Evolutionary conservation across 2,888 invertebrate genomes (phyloP).

Genomic region (Acrobasis suavella): DNA sequence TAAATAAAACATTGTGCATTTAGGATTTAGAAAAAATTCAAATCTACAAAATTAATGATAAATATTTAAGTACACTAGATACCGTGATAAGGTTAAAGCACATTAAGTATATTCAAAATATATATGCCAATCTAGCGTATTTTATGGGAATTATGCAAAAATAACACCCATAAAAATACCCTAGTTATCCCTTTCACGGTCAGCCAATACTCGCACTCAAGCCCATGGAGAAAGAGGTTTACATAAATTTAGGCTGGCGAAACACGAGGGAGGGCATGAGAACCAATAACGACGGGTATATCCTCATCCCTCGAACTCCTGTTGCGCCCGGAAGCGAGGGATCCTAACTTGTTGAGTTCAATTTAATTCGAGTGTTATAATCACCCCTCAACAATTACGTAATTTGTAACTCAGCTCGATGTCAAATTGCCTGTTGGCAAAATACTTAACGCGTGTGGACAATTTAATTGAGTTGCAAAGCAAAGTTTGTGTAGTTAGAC

Average conservation of each 20-base stretch:
- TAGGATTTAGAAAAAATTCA: too few species aligned
- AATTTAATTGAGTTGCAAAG: constrained; percentile 6
- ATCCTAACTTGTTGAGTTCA: constrained; percentile 70
- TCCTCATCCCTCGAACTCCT: constrained; percentile 45
- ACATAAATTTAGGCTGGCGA: constrained; percentile 14
- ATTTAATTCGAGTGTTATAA: constrained; percentile 70
- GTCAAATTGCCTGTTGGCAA: constrained; percentile 60
- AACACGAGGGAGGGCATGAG: constrained; percentile 15
- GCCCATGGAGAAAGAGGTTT: constrained; percentile 10
- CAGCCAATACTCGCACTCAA: constrained; percentile 2
- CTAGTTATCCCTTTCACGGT: constrained; percentile 14
- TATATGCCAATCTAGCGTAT: neutral
- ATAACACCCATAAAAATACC: constrained; percentile 1
- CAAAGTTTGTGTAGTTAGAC: neutral
- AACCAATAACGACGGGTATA: constrained; percentile 27
- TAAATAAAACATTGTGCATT: too few species aligned
- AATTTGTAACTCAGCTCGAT: constrained; percentile 60
- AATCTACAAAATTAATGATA: too few species aligned
- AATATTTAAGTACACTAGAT: too few species aligned
- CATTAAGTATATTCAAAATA: neutral
- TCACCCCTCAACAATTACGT: constrained; percentile 72
- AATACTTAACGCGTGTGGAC: constrained; percentile 31
- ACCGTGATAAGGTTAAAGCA: too few species aligned
- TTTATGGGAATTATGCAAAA: neutral
- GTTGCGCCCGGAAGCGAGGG: constrained; percentile 56